phyloP scores from a whole-genome alignment of 2,888 invertebrate species.

The Harpagoxenus sublaevis region DNA sequence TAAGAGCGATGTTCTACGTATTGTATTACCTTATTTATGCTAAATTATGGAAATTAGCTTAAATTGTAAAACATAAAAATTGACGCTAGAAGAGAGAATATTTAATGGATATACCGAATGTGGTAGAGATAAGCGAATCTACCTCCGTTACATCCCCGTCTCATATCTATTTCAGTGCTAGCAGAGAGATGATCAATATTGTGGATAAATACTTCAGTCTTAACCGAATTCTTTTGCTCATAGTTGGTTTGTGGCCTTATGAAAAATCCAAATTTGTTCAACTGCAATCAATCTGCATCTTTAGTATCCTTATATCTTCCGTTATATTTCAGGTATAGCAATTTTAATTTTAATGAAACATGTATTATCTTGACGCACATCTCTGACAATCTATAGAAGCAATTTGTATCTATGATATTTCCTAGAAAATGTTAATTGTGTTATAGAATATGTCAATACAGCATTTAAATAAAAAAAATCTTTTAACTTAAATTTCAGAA shows the following conservation, averaged over 20 bases:
- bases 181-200: not conserved
- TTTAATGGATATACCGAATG: not conserved
- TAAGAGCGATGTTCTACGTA: not conserved
- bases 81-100: not conserved
- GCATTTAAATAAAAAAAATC: not conserved
- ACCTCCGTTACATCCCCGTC: not conserved
- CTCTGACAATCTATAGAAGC: not conserved
- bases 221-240: not conserved
- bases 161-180: not conserved
- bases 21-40: not conserved
- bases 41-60: not conserved
- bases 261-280: not conserved
- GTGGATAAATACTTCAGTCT: not conserved
- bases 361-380: not conserved
- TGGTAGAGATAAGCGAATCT: not conserved
- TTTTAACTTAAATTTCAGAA: not conserved
- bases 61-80: not conserved
- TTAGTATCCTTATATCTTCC: not conserved
- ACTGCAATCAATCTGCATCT: not conserved
- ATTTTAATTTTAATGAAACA: not conserved
- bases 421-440: not conserved
- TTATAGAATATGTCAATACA: not conserved
- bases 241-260: conserved; percentile 31
- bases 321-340: conserved; percentile 18
- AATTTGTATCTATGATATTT: not conserved